A percentile compares a stretch with the other conserved stretches of the same genome.
These are phyloP conservation scores for Crocodylus rhombifer DNA, from an alignment of 2,797 vertebrate genomes.

Conservation along the genomic window DNA sequence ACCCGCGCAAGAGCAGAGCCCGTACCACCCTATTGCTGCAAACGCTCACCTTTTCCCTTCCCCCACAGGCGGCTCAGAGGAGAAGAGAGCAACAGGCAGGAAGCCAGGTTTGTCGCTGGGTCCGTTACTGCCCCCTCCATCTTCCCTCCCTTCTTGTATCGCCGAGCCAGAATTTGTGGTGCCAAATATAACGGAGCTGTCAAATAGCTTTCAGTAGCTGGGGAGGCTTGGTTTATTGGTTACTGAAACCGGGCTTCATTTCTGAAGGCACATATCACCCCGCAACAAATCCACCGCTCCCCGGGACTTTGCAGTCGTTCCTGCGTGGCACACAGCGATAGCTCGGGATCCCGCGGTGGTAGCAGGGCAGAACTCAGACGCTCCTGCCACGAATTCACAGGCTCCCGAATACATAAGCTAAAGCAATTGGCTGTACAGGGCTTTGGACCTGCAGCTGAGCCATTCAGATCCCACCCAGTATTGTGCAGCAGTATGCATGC, in stretches of 20 bases:
- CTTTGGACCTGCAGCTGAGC: not conserved
- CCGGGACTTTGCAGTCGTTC: not conserved
- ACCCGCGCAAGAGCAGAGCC: not conserved
- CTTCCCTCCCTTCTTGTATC: not conserved
- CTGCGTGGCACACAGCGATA: not conserved
- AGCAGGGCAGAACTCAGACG: not conserved
- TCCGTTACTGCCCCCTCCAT: not conserved
- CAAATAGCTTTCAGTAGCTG: not conserved
- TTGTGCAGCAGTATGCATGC: not conserved
- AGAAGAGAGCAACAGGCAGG: not conserved
- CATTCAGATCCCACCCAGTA: not conserved
- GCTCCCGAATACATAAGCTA: not conserved
- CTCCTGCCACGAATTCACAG: not conserved
- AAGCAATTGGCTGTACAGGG: not conserved
- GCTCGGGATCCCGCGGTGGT: too few relatives aligned
- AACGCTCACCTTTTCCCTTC: not conserved
- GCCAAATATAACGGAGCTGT: not conserved
- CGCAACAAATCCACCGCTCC: not conserved
- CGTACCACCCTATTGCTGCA: fast-evolving
- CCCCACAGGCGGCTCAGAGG: not conserved
- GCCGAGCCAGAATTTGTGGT: not conserved
- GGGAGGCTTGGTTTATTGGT: not conserved
- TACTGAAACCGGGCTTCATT: not conserved
- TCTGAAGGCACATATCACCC: not conserved
- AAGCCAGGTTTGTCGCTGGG: constrained; percentile 50